Evolutionary conservation across 2,888 invertebrate genomes (phyloP), one percentile per base, ranked within the genome.

Genomic region (Agrilus mali): DNA sequence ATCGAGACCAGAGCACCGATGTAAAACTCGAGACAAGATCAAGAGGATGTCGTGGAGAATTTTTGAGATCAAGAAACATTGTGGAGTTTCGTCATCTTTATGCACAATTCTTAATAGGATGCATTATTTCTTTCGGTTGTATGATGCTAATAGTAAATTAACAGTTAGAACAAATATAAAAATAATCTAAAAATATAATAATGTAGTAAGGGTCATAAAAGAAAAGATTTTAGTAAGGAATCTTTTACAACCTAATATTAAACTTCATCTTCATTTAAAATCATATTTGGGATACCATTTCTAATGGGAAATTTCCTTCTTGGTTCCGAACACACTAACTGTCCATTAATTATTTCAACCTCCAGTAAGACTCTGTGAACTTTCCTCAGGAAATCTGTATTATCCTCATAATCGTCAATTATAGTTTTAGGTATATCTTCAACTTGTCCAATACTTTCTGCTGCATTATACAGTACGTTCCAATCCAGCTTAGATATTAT

Each of bases 281-380:
- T 71, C 96, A 98, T 97, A 66, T 99, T 98, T 33, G 98, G 97
- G 57, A 98, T 96, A 41, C 98, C 97, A 66, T 95, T 88, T 38
- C 77, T 81, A 46, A 98, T 95, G 4, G 94, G 93, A 67, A 98
- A 98, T 60, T 86, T 82, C 59, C 96, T 72, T 7, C 93, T 93
- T 5, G 94, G 89, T 71, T 99, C 98, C 1, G 98, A 98, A 63
- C 98, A 98, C 43, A 86, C 76, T 38, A 98, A 71, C 56, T 87
- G 81, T 1, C 97, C 98, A 65, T 90, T 90, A 50, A 95, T 76
- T 13, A 98, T 77, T 66, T 98, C 96, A 39, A 97, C 79, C 73
- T 97, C 94, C 51, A 97, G 68, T 42, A 98, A 67, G 31, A 90
- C 78, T 65, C 84, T 86, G 60, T 98, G 97, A 12, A 86, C 81